Evolutionary conservation across 1,140 invertebrate genomes (phyloP).

Genomic region (Odontomachus brunneus): DNA sequence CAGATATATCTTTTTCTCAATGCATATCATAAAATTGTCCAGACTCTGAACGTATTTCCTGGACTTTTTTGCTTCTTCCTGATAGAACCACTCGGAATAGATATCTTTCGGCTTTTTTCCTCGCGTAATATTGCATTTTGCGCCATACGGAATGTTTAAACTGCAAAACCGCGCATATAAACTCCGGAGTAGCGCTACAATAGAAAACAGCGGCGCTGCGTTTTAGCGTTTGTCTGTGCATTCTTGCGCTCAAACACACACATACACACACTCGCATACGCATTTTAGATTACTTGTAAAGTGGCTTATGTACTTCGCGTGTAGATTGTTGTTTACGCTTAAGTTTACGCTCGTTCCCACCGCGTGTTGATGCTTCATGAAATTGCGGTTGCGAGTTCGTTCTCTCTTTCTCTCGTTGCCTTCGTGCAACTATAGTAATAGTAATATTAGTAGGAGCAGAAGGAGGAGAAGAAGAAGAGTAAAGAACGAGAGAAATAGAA

Average conservation of each 20-base stretch:
- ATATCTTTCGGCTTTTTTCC: too few relatives aligned
- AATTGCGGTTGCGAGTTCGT: slow-evolving; percentile 46
- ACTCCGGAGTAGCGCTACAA: too few relatives aligned
- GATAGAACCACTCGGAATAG: background rate
- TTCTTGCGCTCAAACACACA: too few relatives aligned
- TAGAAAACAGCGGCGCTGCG: too few relatives aligned
- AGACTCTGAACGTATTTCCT: background rate
- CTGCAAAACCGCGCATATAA: too few relatives aligned
- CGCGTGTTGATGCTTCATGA: slow-evolving; percentile 31
- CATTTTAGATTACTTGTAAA: slow-evolving; percentile 21
- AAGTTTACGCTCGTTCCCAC: slow-evolving; percentile 4
- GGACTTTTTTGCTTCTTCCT: background rate
- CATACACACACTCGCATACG: too few relatives aligned
- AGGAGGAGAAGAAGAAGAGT: background rate
- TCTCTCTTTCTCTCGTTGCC: slow-evolving; percentile 16
- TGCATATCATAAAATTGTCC: background rate
- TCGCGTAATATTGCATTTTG: too few relatives aligned
- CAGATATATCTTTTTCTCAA: too few relatives aligned
- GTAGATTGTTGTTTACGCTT: slow-evolving; percentile 31
- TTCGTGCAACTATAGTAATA: too few relatives aligned
- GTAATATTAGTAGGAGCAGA: too few relatives aligned
- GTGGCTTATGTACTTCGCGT: slow-evolving; percentile 12
- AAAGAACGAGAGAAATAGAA: slow-evolving; percentile 25
- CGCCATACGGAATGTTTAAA: too few relatives aligned
- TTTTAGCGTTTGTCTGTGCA: too few relatives aligned